Evolutionary conservation across 2,888 invertebrate species (phyloP), one percentile per base, ranked within the genome.

Genomic region (Ellobium chinense): DNA sequence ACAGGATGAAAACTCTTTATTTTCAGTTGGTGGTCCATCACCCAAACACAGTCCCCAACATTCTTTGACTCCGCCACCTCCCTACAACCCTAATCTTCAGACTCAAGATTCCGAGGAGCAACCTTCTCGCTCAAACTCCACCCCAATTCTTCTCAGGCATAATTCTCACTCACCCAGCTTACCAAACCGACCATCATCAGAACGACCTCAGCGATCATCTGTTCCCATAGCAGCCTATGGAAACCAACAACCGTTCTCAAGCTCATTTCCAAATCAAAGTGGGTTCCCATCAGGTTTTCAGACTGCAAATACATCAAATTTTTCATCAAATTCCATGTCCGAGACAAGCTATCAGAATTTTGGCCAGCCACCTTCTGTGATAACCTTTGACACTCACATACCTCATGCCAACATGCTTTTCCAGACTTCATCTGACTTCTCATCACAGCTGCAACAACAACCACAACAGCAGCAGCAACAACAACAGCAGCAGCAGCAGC

Each of bases 401-500:
- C 34, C 65, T 27, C 76, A 76, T 36, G 12, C 76, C 5, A 14
- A 56, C 27, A 65, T 76, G 54, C 56, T 76, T 21, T 76, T 76
- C 27, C 76, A 65, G 31, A 76, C 18, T 18, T 46, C 74, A 14
- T 31, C 76, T 27, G 76, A 76, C n/a, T 76, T 66, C 63, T 34
- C 66, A n/a, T 66, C 27, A 27, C 83, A 81, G 46, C 39, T 27
- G 9, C 72, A 72, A 3, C 80, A 72, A n/a, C 81, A 80, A 46
- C 77, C 66, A n/a, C 66, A 62, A 69, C 54, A 54, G 5, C 80
- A 72, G 24, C 81, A 80, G 60, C 77, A 72, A n/a, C 66, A 62
- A 69, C 54, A 54, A 31, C 78, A 58, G 27, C 77, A 63, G n/a
- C 69, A 36, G 46, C 39, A 54, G 24, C 14, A 34, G 14, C 70